Conservation (phyloP, 1,140 invertebrate genomes). For the Hyphantria cunea region DNA sequence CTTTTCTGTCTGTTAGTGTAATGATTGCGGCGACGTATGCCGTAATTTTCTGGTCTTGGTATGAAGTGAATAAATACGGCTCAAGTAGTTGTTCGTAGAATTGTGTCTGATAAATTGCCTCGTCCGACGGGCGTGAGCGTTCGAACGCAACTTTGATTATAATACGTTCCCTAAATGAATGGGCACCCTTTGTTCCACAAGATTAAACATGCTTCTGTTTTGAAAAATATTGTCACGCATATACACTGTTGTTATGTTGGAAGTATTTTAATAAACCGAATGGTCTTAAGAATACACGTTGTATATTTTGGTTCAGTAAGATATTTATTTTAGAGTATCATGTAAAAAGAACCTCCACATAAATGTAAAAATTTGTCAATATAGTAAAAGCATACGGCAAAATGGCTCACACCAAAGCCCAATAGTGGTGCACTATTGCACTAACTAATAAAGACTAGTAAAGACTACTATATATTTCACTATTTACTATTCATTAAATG, state of each 20-base stretch:
- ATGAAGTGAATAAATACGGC: slow-evolving; percentile 31
- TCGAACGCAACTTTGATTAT: slow-evolving; percentile 20
- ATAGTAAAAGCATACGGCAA: too few species aligned
- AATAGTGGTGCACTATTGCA: not conserved
- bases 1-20: slow-evolving; percentile 14
- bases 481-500: too few species aligned
- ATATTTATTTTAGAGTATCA: too few species aligned
- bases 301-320: not conserved
- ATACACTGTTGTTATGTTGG: not conserved
- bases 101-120: slow-evolving; percentile 48
- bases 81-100: slow-evolving; percentile 48
- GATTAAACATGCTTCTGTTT: slow-evolving; percentile 16
- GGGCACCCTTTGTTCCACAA: not conserved
- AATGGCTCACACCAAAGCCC: too few species aligned
- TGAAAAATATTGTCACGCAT: not conserved
- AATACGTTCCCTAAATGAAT: slow-evolving; percentile 18
- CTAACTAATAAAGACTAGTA: too few species aligned
- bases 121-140: slow-evolving; percentile 36
- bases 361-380: too few species aligned
- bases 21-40: slow-evolving; percentile 7
- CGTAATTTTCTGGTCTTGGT: slow-evolving; percentile 2
- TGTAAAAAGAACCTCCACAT: too few species aligned
- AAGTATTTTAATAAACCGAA: not conserved
- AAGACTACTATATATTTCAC: too few species aligned
- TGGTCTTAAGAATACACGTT: not conserved